Conservation (phyloP, 2,888 invertebrate genomes). For the Trichopoda pennipes region DNA sequence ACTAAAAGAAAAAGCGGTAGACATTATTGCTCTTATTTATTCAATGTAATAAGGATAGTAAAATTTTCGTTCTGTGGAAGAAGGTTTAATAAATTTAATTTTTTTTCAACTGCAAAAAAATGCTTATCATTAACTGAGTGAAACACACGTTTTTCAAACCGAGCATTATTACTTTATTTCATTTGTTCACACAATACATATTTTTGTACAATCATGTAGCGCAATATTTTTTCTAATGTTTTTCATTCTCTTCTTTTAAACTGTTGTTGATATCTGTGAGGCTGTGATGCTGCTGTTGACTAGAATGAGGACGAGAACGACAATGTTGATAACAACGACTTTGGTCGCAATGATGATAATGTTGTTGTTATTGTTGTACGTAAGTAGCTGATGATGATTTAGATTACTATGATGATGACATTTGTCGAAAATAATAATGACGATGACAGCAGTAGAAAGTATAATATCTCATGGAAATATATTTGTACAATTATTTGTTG, state of each 20-base stretch:
- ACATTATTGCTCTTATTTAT: too few relatives aligned
- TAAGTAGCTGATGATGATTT: constrained; percentile 19
- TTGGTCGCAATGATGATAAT: constrained; percentile 50
- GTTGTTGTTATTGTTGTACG: too few relatives aligned
- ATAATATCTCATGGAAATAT: constrained; percentile 66
- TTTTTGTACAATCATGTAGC: too few relatives aligned
- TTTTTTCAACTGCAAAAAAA: too few relatives aligned
- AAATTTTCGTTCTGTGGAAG: too few relatives aligned
- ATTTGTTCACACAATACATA: too few relatives aligned
- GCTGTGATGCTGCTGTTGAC: constrained; percentile 25
- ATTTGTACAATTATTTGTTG: constrained; percentile 62
- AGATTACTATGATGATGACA: constrained; percentile 4
- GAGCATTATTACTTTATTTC: too few relatives aligned
- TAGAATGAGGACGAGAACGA: constrained; percentile 8
- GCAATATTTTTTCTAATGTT: background rate
- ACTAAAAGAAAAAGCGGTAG: too few relatives aligned
- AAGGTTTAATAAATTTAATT: too few relatives aligned
- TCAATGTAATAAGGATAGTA: too few relatives aligned
- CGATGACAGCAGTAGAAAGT: constrained; percentile 65
- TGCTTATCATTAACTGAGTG: too few relatives aligned
- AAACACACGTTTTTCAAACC: too few relatives aligned
- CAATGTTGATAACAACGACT: constrained; percentile 57
- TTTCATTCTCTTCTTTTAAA: background rate
- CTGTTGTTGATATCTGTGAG: constrained; percentile 19
- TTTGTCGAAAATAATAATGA: constrained; percentile 51